Evolutionary conservation across 2,113 vertebrate genomes (phyloP).

Genomic region (Hemicordylus capensis): DNA sequence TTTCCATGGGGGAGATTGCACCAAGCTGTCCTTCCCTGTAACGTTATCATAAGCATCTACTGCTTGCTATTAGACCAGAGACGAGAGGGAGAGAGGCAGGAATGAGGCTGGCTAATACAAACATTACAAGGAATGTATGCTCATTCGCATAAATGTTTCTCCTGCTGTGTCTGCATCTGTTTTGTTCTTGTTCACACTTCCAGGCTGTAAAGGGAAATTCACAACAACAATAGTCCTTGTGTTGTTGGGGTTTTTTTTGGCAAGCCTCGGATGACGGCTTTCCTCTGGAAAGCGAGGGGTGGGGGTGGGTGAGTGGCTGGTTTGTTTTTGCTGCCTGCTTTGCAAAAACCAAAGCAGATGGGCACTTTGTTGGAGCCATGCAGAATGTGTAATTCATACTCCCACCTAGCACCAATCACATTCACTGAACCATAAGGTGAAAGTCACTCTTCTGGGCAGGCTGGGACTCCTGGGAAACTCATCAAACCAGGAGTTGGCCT

Average conservation of each 20-base stretch:
- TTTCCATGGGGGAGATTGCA: not conserved
- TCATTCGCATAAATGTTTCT: constrained; percentile 13
- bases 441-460: not conserved
- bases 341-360: not conserved
- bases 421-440: constrained; percentile 7
- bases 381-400: not conserved
- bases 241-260: not conserved
- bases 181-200: constrained; percentile 36
- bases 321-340: not conserved
- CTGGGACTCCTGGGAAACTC: not conserved
- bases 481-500: not conserved
- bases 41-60: not conserved
- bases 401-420: constrained; percentile 15
- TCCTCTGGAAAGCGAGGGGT: not conserved
- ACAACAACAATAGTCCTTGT: not conserved
- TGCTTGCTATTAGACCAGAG: not conserved
- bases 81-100: not conserved
- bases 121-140: not conserved
- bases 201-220: constrained; percentile 14
- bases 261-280: not conserved
- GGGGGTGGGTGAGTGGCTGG: no score
- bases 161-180: constrained; percentile 32
- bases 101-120: not conserved
- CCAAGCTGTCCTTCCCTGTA: not conserved
- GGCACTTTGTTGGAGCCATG: not conserved